Conservation (phyloP, 2,888 invertebrate species). For the Crocallis elinguaria region DNA sequence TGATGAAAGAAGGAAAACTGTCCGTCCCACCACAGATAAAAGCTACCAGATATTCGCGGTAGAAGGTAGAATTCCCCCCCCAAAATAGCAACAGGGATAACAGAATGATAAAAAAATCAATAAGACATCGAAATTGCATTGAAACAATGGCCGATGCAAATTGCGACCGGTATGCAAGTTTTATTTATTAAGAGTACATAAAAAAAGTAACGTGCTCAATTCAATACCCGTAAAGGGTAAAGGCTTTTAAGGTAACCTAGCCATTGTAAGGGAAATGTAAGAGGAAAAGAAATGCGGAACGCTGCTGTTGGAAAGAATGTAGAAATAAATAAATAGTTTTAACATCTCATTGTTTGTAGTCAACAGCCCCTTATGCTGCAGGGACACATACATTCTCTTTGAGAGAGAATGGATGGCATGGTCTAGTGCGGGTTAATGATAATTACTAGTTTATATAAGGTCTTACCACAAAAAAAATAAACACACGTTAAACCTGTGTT, state of each 20-base stretch:
- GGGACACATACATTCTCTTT: too few relatives aligned
- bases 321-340: conserved; percentile 35
- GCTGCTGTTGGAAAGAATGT: conserved; percentile 56
- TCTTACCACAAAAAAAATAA: too few relatives aligned
- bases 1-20: too few relatives aligned
- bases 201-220: conserved; percentile 59
- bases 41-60: too few relatives aligned
- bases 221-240: conserved; percentile 65
- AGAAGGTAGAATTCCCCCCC: conserved; percentile 5
- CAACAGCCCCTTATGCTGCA: too few relatives aligned
- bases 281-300: conserved; percentile 59
- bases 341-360: too few relatives aligned
- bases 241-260: conserved; percentile 60
- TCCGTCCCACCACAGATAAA: too few relatives aligned
- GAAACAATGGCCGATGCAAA: conserved; percentile 81
- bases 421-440: too few relatives aligned
- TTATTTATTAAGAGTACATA: conserved; percentile 65
- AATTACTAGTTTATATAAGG: too few relatives aligned
- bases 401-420: too few relatives aligned
- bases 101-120: conserved; percentile 54
- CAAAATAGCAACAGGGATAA: conserved; percentile 16
- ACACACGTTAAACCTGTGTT: too few relatives aligned
- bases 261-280: conserved; percentile 54
- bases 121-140: conserved; percentile 70
- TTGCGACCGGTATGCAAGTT: conserved; percentile 61